A percentile compares a stretch with the other conserved stretches of the same genome.
Evolutionary conservation across 2,113 vertebrate genomes (phyloP).

Genomic region (Egretta garzetta): DNA sequence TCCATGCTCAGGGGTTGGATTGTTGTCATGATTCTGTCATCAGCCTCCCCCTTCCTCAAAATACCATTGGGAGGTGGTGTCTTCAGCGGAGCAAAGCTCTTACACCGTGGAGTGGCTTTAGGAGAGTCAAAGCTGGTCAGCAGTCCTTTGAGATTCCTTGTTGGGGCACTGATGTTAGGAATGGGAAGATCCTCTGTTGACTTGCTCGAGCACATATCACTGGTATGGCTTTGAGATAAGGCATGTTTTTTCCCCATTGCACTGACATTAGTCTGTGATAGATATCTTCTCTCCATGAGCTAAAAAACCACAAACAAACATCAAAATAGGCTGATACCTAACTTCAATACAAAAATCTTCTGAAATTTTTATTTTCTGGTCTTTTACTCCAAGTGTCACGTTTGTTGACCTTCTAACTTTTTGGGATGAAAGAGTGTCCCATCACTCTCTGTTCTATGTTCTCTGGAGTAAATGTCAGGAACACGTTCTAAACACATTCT

Average conservation of each 20-base stretch:
- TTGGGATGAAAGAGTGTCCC: neutral
- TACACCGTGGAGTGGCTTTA: neutral
- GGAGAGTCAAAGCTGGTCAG: neutral
- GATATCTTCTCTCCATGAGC: neutral
- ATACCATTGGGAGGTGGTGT: neutral
- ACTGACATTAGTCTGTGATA: neutral
- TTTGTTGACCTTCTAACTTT: neutral
- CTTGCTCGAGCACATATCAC: constrained; percentile 37
- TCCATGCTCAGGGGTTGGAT: neutral
- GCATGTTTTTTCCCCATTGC: neutral
- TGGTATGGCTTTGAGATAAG: neutral
- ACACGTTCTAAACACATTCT: neutral
- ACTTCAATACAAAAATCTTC: neutral
- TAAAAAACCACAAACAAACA: neutral
- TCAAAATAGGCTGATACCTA: neutral
- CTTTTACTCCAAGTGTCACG: neutral
- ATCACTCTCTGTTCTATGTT: neutral
- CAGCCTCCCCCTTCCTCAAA: neutral
- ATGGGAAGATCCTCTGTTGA: constrained; percentile 67
- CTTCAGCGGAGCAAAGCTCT: neutral
- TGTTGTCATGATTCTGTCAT: neutral
- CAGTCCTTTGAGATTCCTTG: neutral
- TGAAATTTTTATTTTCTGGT: neutral
- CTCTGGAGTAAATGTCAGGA: neutral
- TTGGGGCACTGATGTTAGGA: neutral